Conservation (phyloP, 2,113 vertebrate species). For the Lampris incognitus region DNA sequence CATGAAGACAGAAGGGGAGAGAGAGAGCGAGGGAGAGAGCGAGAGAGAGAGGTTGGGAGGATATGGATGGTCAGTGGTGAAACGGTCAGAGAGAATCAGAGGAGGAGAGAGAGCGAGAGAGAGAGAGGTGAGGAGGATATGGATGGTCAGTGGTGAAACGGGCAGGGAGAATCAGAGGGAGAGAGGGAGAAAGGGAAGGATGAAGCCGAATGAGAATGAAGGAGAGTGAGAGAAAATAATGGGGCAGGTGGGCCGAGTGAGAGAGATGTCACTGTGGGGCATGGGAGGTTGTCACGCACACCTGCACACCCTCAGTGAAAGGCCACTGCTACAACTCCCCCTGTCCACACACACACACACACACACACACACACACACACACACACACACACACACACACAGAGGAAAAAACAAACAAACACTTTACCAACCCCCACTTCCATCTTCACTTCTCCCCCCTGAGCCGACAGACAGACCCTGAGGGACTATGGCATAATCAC, state of each 20-base stretch:
- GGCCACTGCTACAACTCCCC: constrained; percentile 6
- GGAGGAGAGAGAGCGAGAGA: background rate
- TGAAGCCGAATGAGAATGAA: background rate
- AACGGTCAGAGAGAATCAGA: constrained; percentile 10
- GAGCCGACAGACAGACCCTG: constrained; percentile 68
- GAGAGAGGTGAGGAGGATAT: constrained; percentile 43
- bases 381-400: constrained; percentile 22
- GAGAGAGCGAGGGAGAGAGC: constrained; percentile 37
- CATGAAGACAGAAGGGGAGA: constrained; percentile 22
- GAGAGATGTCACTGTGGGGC: constrained; percentile 54
- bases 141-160: constrained; percentile 1
- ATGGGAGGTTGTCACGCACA: constrained; percentile 67
- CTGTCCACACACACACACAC: constrained; percentile 7
- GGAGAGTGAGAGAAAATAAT: background rate
- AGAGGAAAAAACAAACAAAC: background rate
- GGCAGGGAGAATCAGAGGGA: constrained; percentile 22
- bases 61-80: constrained; percentile 34
- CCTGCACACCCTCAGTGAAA: constrained; percentile 54
- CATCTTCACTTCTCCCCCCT: constrained; percentile 33
- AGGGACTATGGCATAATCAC: constrained; percentile 73
- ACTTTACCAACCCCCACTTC: constrained; percentile 11
- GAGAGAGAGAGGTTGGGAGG: constrained; percentile 48
- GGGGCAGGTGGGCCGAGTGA: constrained; percentile 39
- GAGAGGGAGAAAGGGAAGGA: constrained; percentile 26
- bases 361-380: background rate